Evolutionary conservation across 2,888 invertebrate species (phyloP).

Genomic region (Salpingus planirostris): DNA sequence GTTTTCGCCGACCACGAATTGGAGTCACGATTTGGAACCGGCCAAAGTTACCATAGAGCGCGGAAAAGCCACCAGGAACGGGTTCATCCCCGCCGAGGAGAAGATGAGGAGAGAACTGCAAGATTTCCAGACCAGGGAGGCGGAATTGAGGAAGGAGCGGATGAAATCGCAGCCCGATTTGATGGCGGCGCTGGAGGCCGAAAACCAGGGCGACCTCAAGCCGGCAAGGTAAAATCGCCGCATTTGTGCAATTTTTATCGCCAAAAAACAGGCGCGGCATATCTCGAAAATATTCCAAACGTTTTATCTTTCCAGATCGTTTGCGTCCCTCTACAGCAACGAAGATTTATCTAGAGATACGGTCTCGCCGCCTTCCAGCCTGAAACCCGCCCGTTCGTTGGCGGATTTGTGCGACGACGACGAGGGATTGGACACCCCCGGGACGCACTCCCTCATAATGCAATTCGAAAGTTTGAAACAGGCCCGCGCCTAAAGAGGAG

Average conservation of each 20-base stretch:
- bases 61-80: slow-evolving; percentile 61
- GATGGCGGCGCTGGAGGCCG: slow-evolving; percentile 52
- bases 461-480: slow-evolving; percentile 72
- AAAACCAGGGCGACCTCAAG: slow-evolving; percentile 34
- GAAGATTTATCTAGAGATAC: slow-evolving; percentile 8
- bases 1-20: slow-evolving; percentile 19
- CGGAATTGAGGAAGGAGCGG: slow-evolving; percentile 52
- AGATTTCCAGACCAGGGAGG: slow-evolving; percentile 63
- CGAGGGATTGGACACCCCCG: slow-evolving; percentile 45
- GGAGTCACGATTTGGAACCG: slow-evolving; percentile 26
- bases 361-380: slow-evolving; percentile 12
- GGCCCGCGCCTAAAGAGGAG: slow-evolving; percentile 17
- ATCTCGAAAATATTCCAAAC: too few relatives aligned
- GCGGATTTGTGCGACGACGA: slow-evolving; percentile 62
- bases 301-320: too few relatives aligned
- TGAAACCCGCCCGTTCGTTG: slow-evolving; percentile 60
- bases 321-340: slow-evolving; percentile 5
- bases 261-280: too few relatives aligned
- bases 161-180: slow-evolving; percentile 55
- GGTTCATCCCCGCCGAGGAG: slow-evolving; percentile 77
- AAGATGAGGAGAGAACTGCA: slow-evolving; percentile 68
- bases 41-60: slow-evolving; percentile 37
- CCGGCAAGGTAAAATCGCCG: slow-evolving; percentile 16
- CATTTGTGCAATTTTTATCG: too few relatives aligned
- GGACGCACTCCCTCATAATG: slow-evolving; percentile 67